Evolutionary conservation across 23 tunicate genomes (phyloP).

Genomic region (Halocynthia aurantium): DNA sequence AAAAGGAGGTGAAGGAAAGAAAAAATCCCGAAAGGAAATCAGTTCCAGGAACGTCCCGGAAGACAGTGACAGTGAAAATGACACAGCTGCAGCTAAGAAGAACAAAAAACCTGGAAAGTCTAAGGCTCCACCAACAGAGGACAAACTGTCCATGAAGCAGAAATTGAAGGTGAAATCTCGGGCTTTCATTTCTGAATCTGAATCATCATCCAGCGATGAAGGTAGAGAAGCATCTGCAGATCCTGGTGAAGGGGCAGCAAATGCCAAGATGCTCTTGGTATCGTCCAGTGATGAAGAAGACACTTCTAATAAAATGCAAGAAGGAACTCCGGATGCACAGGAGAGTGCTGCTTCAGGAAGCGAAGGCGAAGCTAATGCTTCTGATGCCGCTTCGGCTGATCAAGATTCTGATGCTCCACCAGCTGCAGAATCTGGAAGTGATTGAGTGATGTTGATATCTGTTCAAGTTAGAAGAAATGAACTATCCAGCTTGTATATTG

Average conservation of each 20-base stretch:
- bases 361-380: conserved; percentile 27
- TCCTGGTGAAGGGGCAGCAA: conserved; percentile 1
- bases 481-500: not conserved
- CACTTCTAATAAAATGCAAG: not conserved
- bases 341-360: not conserved
- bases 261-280: not conserved
- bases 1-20: conserved; percentile 8
- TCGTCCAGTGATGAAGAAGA: conserved; percentile 33
- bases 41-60: conserved; percentile 25
- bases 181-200: conserved; percentile 84
- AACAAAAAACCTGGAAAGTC: conserved; percentile 8
- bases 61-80: conserved; percentile 47
- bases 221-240: conserved; percentile 4
- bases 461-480: not conserved
- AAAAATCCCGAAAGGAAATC: conserved; percentile 59
- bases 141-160: conserved; percentile 43
- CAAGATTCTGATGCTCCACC: conserved; percentile 12
- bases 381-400: conserved; percentile 46
- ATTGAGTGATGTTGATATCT: not conserved
- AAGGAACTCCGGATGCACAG: not conserved
- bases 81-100: conserved; percentile 9
- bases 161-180: conserved; percentile 73
- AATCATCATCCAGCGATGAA: conserved; percentile 60
- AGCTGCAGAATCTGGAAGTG: conserved; percentile 26
- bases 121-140: not conserved